phyloP scores from a whole-genome alignment of 2,797 vertebrate genomes.

The Geotrypetes seraphini region DNA sequence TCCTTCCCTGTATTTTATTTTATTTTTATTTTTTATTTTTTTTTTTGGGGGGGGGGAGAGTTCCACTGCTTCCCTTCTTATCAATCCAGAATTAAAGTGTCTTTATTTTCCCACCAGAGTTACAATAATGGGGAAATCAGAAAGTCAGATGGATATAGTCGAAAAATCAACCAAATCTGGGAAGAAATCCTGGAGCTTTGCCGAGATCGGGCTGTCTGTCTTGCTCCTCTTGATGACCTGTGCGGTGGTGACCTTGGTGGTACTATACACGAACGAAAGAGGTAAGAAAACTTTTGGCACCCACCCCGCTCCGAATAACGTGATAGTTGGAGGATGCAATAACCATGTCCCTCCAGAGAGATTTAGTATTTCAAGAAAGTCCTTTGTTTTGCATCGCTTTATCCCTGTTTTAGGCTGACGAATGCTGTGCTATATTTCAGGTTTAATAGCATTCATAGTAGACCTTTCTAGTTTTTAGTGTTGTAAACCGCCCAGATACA shows the following conservation, averaged over 20 bases:
- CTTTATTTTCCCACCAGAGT: constrained; percentile 39
- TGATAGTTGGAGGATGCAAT: too few relatives aligned
- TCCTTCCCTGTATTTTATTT: not conserved
- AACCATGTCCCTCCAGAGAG: too few relatives aligned
- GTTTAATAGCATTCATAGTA: too few relatives aligned
- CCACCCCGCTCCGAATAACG: too few relatives aligned
- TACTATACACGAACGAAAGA: constrained; percentile 76
- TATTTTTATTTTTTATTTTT: not conserved
- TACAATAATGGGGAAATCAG: constrained; percentile 82
- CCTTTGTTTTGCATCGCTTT: too few relatives aligned
- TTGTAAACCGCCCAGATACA: too few relatives aligned
- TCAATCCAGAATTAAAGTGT: constrained; percentile 47
- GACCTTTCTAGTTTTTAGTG: too few relatives aligned
- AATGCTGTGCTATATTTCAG: too few relatives aligned
- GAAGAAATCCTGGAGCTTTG: constrained; percentile 63
- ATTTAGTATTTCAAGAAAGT: too few relatives aligned
- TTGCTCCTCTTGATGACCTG: constrained; percentile 76
- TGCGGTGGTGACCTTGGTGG: constrained; percentile 68
- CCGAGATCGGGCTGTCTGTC: constrained; percentile 67
- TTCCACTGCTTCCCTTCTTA: constrained; percentile 16
- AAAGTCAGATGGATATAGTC: constrained; percentile 85
- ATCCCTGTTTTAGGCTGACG: too few relatives aligned
- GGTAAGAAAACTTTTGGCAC: constrained; percentile 53
- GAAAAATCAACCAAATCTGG: constrained; percentile 70
- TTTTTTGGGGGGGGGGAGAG: too few relatives aligned